These are phyloP conservation scores for Trypoxylus dichotomus DNA, from an alignment of 1,140 invertebrate species.

Conservation along the genomic window DNA sequence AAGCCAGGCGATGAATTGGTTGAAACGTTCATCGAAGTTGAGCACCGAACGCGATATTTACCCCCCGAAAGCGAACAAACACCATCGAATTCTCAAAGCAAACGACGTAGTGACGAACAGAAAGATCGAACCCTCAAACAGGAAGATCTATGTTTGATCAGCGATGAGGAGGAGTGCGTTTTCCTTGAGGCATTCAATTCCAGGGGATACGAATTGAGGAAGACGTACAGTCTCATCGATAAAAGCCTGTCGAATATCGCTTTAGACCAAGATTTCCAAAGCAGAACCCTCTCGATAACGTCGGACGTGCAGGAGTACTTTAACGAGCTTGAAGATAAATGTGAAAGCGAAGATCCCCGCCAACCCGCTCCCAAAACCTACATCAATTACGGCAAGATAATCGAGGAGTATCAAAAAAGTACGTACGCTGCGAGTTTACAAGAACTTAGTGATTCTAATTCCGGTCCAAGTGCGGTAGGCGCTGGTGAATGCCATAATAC, in stretches of 20 bases:
- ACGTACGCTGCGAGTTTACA: neutral
- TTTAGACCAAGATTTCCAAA: neutral
- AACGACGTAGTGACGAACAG: neutral
- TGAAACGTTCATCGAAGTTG: constrained; percentile 19
- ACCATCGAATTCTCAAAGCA: neutral
- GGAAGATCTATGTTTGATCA: neutral
- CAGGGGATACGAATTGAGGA: neutral
- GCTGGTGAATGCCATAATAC: neutral
- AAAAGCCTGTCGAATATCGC: neutral
- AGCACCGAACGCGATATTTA: neutral
- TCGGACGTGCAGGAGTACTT: neutral
- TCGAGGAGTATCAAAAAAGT: neutral
- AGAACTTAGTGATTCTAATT: neutral
- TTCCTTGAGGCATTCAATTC: constrained; percentile 23
- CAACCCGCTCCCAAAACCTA: neutral
- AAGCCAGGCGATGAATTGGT: constrained; percentile 29
- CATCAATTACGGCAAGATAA: neutral
- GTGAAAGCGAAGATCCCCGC: neutral
- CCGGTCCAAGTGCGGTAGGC: neutral
- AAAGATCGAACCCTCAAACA: neutral
- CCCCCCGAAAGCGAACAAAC: no score
- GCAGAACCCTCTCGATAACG: neutral
- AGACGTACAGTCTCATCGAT: neutral
- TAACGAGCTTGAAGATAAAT: neutral
- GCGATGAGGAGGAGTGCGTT: neutral